These are phyloP conservation scores for Dendrocincla tyrannina DNA, from an alignment of 2,797 vertebrate genomes.

Conservation along the genomic window DNA sequence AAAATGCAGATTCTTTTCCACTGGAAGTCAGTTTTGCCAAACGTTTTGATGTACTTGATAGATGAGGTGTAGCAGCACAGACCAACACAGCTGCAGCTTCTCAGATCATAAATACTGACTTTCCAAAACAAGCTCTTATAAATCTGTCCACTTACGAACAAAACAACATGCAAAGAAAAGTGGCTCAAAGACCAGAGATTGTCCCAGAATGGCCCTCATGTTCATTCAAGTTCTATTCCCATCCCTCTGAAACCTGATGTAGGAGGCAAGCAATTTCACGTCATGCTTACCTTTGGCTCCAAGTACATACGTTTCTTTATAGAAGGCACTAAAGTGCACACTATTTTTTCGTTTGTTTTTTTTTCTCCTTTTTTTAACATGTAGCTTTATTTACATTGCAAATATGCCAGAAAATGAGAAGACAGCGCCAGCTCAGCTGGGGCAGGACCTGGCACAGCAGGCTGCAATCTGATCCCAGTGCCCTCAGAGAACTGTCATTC, in stretches of 20 bases:
- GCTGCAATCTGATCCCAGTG: not conserved
- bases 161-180: not conserved
- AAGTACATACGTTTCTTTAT: not conserved
- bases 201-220: rapidly evolving
- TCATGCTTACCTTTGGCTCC: not conserved
- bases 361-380: not conserved
- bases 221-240: not conserved
- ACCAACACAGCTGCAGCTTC: not conserved
- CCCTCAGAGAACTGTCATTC: not conserved
- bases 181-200: not conserved
- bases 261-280: not conserved
- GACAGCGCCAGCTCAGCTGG: not conserved
- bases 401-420: not conserved
- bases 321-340: not conserved
- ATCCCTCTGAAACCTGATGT: not conserved
- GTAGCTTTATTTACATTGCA: not conserved
- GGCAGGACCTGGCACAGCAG: not conserved
- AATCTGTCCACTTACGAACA: not conserved
- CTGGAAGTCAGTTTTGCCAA: not conserved
- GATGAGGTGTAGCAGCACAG: not conserved
- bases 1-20: not conserved
- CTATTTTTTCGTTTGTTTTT: not conserved
- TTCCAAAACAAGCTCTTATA: not conserved
- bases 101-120: not conserved
- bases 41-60: not conserved